Evolutionary conservation across 2,888 invertebrate genomes (phyloP).

Genomic region (Chironomus riparius): DNA sequence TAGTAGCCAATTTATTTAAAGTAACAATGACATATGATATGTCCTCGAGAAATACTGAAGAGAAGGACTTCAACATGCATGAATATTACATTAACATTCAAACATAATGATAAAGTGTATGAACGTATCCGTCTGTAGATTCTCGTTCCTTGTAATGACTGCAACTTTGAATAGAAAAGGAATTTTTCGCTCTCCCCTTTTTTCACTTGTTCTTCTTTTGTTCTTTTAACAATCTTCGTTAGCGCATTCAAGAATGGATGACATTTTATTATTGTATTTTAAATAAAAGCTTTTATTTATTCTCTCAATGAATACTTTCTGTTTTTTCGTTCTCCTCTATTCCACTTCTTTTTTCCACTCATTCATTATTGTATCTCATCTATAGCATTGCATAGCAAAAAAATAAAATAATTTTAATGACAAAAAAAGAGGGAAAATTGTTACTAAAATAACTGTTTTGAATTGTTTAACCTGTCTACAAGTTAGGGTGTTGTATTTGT

Average conservation of each 20-base stretch:
- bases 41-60: neutral
- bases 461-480: too few species aligned
- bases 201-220: neutral
- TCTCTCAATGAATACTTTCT: neutral
- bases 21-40: constrained; percentile 21
- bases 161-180: neutral
- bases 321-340: too few species aligned
- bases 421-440: too few species aligned
- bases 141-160: neutral
- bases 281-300: neutral
- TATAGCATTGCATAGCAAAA: too few species aligned
- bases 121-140: too few species aligned
- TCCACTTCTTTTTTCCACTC: too few species aligned
- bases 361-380: too few species aligned
- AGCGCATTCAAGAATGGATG: neutral
- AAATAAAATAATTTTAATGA: too few species aligned
- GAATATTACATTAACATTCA: constrained; percentile 15
- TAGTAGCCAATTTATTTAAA: constrained; percentile 18
- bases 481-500: too few species aligned
- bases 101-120: neutral
- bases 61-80: neutral
- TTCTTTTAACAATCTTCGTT: neutral
- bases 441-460: too few species aligned
- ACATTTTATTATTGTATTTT: neutral
- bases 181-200: neutral